Conservation (phyloP, 2,888 invertebrate species). For the Drosophila rellima region DNA sequence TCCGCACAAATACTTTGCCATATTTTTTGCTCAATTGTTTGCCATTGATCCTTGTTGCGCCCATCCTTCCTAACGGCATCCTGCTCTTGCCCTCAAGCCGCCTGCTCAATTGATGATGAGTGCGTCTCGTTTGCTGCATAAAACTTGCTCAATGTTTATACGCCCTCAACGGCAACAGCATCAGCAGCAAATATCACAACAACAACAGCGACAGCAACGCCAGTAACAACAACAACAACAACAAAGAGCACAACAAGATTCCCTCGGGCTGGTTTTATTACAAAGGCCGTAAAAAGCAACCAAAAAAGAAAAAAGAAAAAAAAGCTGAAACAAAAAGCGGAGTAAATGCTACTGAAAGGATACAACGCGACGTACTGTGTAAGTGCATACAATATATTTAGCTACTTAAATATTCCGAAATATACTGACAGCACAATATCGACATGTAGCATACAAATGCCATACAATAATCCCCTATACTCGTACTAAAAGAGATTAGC, state of each 20-base stretch:
- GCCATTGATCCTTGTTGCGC: constrained; percentile 55
- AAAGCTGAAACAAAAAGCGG: constrained; percentile 42
- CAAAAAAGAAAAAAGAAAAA: constrained; percentile 31
- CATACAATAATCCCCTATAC: not conserved
- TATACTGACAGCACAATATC: constrained; percentile 26
- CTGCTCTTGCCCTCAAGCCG: constrained; percentile 25
- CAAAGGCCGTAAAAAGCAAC: constrained; percentile 70
- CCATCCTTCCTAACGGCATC: constrained; percentile 8
- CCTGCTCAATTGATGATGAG: constrained; percentile 57
- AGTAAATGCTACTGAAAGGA: constrained; percentile 64
- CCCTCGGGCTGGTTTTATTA: constrained; percentile 80
- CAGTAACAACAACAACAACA: constrained; percentile 35
- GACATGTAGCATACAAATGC: constrained; percentile 12
- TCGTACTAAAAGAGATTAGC: constrained; percentile 23
- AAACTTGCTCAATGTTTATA: constrained; percentile 80
- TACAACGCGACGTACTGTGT: constrained; percentile 56
- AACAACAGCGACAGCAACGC: constrained; percentile 37
- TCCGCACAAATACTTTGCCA: constrained; percentile 64
- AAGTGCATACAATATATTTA: constrained; percentile 56
- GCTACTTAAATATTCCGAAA: constrained; percentile 41
- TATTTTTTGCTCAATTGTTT: constrained; percentile 80
- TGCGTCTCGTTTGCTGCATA: constrained; percentile 74
- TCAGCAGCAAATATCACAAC: constrained; percentile 27
- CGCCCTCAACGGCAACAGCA: constrained; percentile 64
- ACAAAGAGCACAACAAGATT: constrained; percentile 45